phyloP scores from a whole-genome alignment of 2,113 vertebrate species.

The Rhineura floridana region DNA sequence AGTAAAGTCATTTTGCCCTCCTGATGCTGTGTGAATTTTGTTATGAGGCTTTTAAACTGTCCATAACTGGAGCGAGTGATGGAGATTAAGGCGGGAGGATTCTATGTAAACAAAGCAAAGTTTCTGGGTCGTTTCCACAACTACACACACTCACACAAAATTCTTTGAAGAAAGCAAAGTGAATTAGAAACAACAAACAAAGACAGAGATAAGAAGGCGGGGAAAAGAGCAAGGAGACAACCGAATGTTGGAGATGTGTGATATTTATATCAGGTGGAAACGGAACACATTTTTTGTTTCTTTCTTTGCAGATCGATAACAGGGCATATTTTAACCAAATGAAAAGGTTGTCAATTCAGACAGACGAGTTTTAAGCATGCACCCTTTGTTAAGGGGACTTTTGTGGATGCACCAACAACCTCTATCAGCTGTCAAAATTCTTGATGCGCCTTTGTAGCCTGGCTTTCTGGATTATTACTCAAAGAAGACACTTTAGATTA shows the following conservation, averaged over 20 bases:
- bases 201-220: neutral
- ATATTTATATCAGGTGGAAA: neutral
- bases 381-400: neutral
- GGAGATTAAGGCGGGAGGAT: conserved; percentile 4
- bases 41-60: neutral
- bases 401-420: neutral
- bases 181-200: neutral
- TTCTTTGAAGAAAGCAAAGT: neutral
- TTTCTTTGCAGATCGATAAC: neutral
- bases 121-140: neutral
- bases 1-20: neutral
- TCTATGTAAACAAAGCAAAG: neutral
- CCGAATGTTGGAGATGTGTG: neutral
- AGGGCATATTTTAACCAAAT: neutral
- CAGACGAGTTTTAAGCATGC: neutral
- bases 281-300: neutral
- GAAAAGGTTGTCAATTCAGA: neutral
- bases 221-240: neutral
- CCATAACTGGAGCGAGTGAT: neutral
- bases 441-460: neutral
- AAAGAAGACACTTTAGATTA: neutral
- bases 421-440: neutral
- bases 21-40: neutral
- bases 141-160: too few species aligned
- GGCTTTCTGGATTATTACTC: neutral